Conservation (phyloP, 1,140 invertebrate genomes). For the Drosophila subobscura region DNA sequence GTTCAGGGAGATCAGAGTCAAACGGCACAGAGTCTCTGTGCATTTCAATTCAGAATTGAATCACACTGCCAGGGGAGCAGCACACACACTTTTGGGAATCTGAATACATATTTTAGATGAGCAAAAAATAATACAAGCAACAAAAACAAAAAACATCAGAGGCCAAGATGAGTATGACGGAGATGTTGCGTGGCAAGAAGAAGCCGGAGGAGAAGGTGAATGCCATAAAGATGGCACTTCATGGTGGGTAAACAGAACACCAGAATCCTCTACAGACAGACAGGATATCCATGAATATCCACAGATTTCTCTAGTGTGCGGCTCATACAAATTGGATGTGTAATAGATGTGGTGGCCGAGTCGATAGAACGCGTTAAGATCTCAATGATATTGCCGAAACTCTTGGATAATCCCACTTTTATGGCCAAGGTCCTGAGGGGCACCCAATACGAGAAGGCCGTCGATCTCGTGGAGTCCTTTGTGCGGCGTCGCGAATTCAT, state of each 20-base stretch:
- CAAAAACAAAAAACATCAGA: background rate
- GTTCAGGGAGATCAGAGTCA: constrained; percentile 44
- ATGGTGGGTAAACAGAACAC: constrained; percentile 6
- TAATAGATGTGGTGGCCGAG: constrained; percentile 31
- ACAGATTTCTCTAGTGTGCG: constrained; percentile 51
- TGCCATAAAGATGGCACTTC: constrained; percentile 30
- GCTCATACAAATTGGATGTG: constrained; percentile 30
- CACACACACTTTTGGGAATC: constrained; percentile 1
- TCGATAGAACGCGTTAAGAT: constrained; percentile 54
- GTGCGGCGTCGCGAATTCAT: constrained; percentile 42
- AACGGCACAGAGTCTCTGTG: constrained; percentile 8
- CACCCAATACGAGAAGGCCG: constrained; percentile 27
- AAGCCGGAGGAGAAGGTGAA: constrained; percentile 4
- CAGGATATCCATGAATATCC: background rate
- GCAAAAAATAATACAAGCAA: background rate
- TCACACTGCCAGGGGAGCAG: background rate
- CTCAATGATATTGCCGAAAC: constrained; percentile 55
- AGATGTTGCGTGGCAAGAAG: constrained; percentile 30
- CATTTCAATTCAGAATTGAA: constrained; percentile 1
- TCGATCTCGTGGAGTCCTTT: constrained; percentile 44
- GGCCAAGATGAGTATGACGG: constrained; percentile 37
- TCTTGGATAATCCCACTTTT: constrained; percentile 24
- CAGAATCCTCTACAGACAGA: background rate
- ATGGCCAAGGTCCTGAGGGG: constrained; percentile 16
- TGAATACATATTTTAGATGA: constrained; percentile 3